These are phyloP conservation scores for Rhimphoctona megacephalus DNA, from an alignment of 2,888 invertebrate species.

Conservation along the genomic window DNA sequence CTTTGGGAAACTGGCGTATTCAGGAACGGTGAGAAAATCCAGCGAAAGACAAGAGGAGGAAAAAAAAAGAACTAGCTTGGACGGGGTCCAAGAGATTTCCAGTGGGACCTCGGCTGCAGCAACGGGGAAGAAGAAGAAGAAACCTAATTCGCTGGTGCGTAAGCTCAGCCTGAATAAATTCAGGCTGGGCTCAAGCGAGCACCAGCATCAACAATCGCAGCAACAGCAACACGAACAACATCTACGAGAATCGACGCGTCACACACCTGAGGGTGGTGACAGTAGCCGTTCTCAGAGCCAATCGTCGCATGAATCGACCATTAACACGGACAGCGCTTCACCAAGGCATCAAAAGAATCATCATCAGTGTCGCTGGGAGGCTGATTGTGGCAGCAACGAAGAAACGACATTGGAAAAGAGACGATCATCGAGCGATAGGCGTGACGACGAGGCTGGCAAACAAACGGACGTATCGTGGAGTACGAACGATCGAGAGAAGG, in stretches of 20 bases:
- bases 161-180: slow-evolving; percentile 81
- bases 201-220: slow-evolving; percentile 66
- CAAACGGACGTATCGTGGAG: slow-evolving; percentile 59
- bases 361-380: slow-evolving; percentile 36
- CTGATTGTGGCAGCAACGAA: slow-evolving; percentile 48
- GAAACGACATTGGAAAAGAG: slow-evolving; percentile 60
- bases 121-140: slow-evolving; percentile 77
- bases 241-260: slow-evolving; percentile 72
- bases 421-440: slow-evolving; percentile 67
- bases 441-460: slow-evolving; percentile 59
- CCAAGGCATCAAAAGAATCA: slow-evolving; percentile 43
- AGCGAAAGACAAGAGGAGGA: slow-evolving; percentile 43
- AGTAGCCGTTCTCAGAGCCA: slow-evolving; percentile 80
- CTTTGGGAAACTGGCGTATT: background rate
- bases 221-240: slow-evolving; percentile 23
- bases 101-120: slow-evolving; percentile 56
- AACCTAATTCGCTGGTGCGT: slow-evolving; percentile 78
- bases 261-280: slow-evolving; percentile 81
- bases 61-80: slow-evolving; percentile 2
- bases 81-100: slow-evolving; percentile 23
- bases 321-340: slow-evolving; percentile 75
- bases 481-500: slow-evolving; percentile 72
- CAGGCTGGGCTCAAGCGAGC: slow-evolving; percentile 74
- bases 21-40: slow-evolving; percentile 44
- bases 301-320: slow-evolving; percentile 81